These are phyloP conservation scores for Leptinotarsa texana DNA, from an alignment of 1,140 invertebrate genomes.

Conservation along the genomic window DNA sequence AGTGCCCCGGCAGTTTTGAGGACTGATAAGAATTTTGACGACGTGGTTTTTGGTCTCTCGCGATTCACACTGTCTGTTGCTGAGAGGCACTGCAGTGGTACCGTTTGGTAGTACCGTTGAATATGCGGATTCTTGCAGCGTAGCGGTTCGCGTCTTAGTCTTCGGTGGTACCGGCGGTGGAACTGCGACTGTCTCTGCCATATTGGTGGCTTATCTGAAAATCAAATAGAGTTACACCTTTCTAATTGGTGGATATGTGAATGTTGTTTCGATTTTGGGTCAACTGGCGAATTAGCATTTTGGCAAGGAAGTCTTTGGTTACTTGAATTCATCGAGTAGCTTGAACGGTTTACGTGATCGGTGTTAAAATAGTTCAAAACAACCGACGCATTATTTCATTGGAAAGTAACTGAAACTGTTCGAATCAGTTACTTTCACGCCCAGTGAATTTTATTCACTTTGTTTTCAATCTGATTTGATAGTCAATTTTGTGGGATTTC, in stretches of 20 bases:
- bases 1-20: background rate
- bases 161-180: constrained; percentile 54
- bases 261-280: constrained; percentile 8
- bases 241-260: background rate
- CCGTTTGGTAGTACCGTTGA: constrained; percentile 30
- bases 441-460: too few species aligned
- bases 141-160: constrained; percentile 40
- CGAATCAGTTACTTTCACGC: too few species aligned
- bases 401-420: too few species aligned
- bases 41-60: constrained; percentile 33
- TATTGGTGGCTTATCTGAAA: constrained; percentile 7
- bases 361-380: too few species aligned
- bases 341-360: background rate
- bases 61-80: constrained; percentile 19
- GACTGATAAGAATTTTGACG: constrained; percentile 41
- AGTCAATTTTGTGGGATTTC: too few species aligned
- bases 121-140: constrained; percentile 39
- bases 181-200: constrained; percentile 12
- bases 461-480: too few species aligned
- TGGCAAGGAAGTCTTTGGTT: background rate
- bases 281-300: background rate
- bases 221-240: background rate
- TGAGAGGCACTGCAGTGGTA: constrained; percentile 48
- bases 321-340: background rate
- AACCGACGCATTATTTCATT: too few species aligned